Conservation (phyloP, 2,888 invertebrate species). For the Punctoribates punctum region DNA sequence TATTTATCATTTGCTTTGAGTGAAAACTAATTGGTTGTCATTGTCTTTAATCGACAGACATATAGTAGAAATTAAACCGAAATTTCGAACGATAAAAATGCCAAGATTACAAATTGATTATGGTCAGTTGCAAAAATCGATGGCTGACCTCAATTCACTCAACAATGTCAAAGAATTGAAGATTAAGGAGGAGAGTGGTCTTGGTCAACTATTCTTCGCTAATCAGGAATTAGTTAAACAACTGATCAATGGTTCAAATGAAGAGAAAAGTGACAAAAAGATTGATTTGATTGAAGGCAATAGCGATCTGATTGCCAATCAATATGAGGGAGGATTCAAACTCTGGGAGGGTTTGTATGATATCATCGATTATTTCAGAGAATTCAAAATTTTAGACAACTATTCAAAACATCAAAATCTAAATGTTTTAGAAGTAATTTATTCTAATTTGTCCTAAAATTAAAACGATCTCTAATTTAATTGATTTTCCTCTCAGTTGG, state of each 20-base stretch:
- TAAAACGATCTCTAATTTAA: not conserved
- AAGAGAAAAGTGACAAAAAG: not conserved
- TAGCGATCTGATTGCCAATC: constrained; percentile 37
- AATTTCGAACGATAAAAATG: not conserved
- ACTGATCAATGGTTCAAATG: not conserved
- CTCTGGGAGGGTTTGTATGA: constrained; percentile 93
- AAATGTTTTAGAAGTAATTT: constrained; percentile 64
- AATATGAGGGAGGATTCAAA: constrained; percentile 69
- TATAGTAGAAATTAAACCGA: not conserved
- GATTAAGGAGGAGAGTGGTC: not conserved
- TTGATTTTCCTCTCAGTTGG: constrained; percentile 58
- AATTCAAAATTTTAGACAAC: constrained; percentile 43
- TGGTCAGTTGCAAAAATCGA: not conserved
- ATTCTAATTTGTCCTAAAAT: constrained; percentile 1
- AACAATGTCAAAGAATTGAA: not conserved
- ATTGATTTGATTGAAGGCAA: constrained; percentile 33
- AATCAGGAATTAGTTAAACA: constrained; percentile 17
- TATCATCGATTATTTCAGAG: constrained; percentile 63
- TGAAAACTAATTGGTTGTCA: not conserved
- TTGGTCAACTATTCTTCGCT: not conserved
- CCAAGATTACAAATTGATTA: not conserved
- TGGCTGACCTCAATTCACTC: not conserved
- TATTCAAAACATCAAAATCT: constrained; percentile 39
- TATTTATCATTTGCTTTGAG: too few species aligned
- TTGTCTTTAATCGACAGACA: too few species aligned